Evolutionary conservation across 2,888 invertebrate genomes (phyloP).

Genomic region (Drosophila parthenogenetica): DNA sequence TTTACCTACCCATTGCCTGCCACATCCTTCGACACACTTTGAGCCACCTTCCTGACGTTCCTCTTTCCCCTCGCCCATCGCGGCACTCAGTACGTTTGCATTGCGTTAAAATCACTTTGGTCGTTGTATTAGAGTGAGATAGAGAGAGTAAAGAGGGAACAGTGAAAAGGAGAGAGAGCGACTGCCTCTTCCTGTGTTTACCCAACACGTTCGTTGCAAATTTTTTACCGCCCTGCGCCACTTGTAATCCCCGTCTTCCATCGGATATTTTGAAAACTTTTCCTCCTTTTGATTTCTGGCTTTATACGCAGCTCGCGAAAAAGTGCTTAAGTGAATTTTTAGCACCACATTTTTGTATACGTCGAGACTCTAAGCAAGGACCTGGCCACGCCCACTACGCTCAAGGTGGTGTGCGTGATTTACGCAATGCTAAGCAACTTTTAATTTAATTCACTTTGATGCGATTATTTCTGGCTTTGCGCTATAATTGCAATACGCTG

Average conservation of each 20-base stretch:
- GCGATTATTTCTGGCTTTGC: slow-evolving; percentile 63
- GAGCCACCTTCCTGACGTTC: background rate
- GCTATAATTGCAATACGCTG: slow-evolving; percentile 32
- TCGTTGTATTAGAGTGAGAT: slow-evolving; percentile 54
- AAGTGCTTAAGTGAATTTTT: slow-evolving; percentile 75
- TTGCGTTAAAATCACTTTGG: slow-evolving; percentile 76
- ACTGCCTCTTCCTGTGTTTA: slow-evolving; percentile 16
- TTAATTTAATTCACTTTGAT: slow-evolving; percentile 75
- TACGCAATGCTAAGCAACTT: slow-evolving; percentile 69
- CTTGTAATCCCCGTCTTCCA: background rate
- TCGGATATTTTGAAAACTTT: slow-evolving; percentile 51
- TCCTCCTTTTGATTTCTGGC: slow-evolving; percentile 61
- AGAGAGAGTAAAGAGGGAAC: background rate
- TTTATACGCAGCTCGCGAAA: slow-evolving; percentile 48
- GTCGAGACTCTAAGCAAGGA: background rate
- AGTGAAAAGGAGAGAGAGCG: slow-evolving; percentile 30
- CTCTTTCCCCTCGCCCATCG: background rate
- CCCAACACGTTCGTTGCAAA: slow-evolving; percentile 64
- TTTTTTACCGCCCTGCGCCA: slow-evolving; percentile 53
- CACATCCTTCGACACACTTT: slow-evolving; percentile 25
- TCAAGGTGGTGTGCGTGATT: slow-evolving; percentile 53
- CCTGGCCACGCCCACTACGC: background rate
- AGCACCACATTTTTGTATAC: slow-evolving; percentile 13
- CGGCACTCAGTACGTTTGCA: slow-evolving; percentile 56
- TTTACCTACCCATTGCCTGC: slow-evolving; percentile 56